These are phyloP conservation scores for Alethe diademata DNA, from an alignment of 2,113 vertebrate species.

Conservation along the genomic window DNA sequence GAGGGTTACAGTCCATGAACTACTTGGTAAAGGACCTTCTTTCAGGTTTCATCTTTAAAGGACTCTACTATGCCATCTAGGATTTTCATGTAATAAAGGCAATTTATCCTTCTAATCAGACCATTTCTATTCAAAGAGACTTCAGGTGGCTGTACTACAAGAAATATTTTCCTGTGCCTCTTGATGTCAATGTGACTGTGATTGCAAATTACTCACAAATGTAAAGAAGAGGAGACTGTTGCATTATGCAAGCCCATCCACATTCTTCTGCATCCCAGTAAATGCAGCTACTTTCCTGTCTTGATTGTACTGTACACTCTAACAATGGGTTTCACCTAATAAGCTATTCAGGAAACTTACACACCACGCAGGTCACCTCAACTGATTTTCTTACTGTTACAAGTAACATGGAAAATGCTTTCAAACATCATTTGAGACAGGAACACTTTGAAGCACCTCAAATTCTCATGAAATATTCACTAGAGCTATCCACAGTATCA, in stretches of 20 bases:
- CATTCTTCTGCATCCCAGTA: neutral
- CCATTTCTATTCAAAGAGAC: neutral
- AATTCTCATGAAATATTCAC: constrained; percentile 17
- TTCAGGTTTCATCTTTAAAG: neutral
- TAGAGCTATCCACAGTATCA: neutral
- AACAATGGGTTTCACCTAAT: constrained; percentile 18
- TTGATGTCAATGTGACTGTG: neutral
- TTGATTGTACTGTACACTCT: neutral
- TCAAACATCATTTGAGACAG: constrained; percentile 35
- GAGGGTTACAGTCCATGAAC: neutral
- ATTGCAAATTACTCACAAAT: neutral
- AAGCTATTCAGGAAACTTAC: constrained; percentile 36
- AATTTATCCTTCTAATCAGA: neutral
- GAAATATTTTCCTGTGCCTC: neutral
- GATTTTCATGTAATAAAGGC: neutral
- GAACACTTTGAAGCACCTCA: constrained; percentile 12
- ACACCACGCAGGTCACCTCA: neutral
- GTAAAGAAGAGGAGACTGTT: constrained; percentile 22
- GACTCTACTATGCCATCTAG: neutral
- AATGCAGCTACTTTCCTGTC: neutral
- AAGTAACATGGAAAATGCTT: constrained; percentile 58
- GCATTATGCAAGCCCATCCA: constrained; percentile 43
- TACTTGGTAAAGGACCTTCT: neutral
- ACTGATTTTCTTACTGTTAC: neutral
- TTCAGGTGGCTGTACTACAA: neutral